phyloP scores from a whole-genome alignment of 2,113 vertebrate genomes.

The Microcebus murinus region DNA sequence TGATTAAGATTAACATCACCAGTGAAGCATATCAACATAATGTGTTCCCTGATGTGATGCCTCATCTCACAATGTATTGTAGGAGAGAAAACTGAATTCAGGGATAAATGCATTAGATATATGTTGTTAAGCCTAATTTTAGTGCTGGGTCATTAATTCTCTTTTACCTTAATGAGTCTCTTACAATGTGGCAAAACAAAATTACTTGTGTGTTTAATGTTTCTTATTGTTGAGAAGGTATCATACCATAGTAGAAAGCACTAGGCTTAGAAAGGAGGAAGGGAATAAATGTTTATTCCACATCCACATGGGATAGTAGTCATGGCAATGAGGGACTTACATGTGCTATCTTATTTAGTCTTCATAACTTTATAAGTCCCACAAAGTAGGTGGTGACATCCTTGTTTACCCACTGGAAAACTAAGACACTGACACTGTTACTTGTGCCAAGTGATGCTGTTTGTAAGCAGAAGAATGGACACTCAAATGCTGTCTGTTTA shows the following conservation, averaged over 20 bases:
- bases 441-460: not conserved
- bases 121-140: conserved; percentile 9
- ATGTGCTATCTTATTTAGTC: conserved; percentile 24
- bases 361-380: not conserved
- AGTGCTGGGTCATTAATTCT: not conserved
- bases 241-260: not conserved
- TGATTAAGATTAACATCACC: not conserved
- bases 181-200: not conserved
- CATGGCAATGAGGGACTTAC: not conserved
- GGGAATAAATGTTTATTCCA: not conserved
- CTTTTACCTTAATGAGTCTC: conserved; percentile 30
- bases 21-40: not conserved
- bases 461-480: not conserved
- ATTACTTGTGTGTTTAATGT: conserved; percentile 6
- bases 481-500: not conserved
- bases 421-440: not conserved
- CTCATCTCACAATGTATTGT: not conserved
- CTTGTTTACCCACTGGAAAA: not conserved
- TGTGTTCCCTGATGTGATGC: not conserved
- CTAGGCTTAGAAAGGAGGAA: not conserved
- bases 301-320: not conserved
- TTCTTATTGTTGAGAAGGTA: not conserved
- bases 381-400: not conserved
- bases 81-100: conserved; percentile 16
- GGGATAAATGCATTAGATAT: conserved; percentile 4